Evolutionary conservation across 2,797 vertebrate species (phyloP), one percentile per base, ranked within the genome.

Genomic region (Platyrinchus mystaceus): DNA sequence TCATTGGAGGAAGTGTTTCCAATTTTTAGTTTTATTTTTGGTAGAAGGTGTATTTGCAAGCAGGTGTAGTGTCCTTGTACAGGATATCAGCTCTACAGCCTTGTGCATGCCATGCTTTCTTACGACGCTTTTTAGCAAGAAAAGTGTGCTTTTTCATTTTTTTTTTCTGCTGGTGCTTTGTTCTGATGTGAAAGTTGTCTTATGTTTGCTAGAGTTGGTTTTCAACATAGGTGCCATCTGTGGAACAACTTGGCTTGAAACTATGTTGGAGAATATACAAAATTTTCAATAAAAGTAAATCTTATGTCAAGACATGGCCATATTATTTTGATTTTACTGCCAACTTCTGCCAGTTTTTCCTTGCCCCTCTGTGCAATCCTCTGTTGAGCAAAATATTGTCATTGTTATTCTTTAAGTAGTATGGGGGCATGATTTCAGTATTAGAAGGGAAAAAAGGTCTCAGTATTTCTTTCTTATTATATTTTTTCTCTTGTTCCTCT

Each of bases 201-300:
- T 52, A 37, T 62, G 37, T 60, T 88, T 58, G 28, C 64, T 34
- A 4, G 82, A 71, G 39, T 84, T 92, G 94, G 68, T 93, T 94
- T 95, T 88, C 64, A 53, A 56, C 82, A 55, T 56, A 77, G 79
- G 41, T 73, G 63, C 89, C 68, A 58, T 84, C 73, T 94, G 34
- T 92, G 60, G 71, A 93, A 76, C 80, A 73, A 77, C 52, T 92
- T 87, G 87, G 36, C 71, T 89, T 92, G 53, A 60, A 69, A 82
- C 56, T 75, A 28, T 21, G 17, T 37, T 68, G 71, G 47, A 90
- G 77, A 87, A 87, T 66, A 76, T 79, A 83, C 37, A 87, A 50
- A 68, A 30, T 73, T 95, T 94, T 94, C 68, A 89, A 41, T 79
- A 86, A 70, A 95, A 93, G 47, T 78, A 93, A 81, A 92, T 93